Conservation (phyloP, 2,797 vertebrate genomes). For the Dryobates pubescens region DNA sequence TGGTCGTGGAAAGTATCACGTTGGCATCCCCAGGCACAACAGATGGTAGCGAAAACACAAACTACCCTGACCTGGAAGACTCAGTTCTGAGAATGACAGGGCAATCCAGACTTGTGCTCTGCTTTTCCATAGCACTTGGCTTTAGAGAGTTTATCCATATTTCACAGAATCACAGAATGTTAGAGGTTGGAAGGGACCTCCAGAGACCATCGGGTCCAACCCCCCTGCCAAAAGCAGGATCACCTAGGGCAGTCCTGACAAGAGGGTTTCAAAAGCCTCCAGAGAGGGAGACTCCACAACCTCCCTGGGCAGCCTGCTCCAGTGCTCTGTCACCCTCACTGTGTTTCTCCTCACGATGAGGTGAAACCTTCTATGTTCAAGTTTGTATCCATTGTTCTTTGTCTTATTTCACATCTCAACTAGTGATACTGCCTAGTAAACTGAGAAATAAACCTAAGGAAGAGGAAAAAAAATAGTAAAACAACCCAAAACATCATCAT, state of each 20-base stretch:
- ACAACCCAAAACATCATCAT: neutral
- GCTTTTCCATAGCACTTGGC: conserved; percentile 1
- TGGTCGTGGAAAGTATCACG: neutral
- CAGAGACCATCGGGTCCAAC: no score
- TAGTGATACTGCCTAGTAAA: neutral
- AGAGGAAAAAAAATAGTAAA: neutral
- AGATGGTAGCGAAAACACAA: conserved; percentile 37
- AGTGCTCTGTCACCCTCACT: no score
- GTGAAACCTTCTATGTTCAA: no score
- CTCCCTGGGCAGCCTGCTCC: no score
- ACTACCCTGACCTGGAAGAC: neutral
- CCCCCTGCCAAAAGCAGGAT: no score
- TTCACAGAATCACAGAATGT: neutral
- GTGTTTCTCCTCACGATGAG: no score
- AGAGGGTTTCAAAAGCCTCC: no score
- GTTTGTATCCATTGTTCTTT: no score
- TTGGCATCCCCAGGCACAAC: conserved; percentile 30
- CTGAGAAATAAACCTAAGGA: neutral
- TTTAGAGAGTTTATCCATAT: neutral
- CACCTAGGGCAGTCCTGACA: no score
- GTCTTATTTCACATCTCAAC: neutral
- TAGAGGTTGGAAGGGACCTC: no score
- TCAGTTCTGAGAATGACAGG: neutral
- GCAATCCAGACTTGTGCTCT: neutral
- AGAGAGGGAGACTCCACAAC: no score